phyloP scores from a whole-genome alignment of 2,113 vertebrate species.

The Apistogramma diplotaenia region DNA sequence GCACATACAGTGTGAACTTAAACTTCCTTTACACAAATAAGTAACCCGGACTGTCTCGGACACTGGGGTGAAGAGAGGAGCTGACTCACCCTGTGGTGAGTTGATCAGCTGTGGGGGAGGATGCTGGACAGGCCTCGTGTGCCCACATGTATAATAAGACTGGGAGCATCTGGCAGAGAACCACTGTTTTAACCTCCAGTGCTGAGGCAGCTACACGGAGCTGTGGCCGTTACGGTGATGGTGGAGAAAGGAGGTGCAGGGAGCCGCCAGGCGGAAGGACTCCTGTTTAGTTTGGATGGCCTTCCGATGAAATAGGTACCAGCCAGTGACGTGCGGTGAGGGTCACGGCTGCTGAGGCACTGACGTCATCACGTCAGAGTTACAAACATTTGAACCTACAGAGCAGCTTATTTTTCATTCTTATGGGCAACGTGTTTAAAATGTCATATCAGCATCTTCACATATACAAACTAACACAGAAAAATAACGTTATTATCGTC shows the following conservation, averaged over 20 bases:
- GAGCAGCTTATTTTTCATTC: no score
- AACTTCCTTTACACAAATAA: neutral
- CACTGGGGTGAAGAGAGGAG: neutral
- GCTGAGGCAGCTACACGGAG: neutral
- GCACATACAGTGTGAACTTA: neutral
- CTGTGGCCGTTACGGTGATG: neutral
- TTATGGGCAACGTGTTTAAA: no score
- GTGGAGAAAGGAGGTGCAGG: neutral
- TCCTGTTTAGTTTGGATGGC: neutral
- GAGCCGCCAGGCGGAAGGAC: neutral
- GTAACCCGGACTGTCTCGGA: neutral
- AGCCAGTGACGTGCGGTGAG: no score
- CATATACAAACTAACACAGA: no score
- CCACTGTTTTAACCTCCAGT: neutral
- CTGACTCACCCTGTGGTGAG: neutral
- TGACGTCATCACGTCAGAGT: no score
- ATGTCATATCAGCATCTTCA: no score
- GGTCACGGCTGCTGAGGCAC: no score
- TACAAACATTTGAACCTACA: no score
- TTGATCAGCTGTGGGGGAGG: neutral
- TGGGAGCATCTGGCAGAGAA: neutral
- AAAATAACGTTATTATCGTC: no score
- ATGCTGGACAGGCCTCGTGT: neutral
- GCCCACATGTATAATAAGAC: neutral
- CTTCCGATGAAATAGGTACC: neutral